Evolutionary conservation across 2,113 vertebrate species (phyloP), one percentile per base, ranked within the genome.

Genomic region (Protobothrops mucrosquamatus): DNA sequence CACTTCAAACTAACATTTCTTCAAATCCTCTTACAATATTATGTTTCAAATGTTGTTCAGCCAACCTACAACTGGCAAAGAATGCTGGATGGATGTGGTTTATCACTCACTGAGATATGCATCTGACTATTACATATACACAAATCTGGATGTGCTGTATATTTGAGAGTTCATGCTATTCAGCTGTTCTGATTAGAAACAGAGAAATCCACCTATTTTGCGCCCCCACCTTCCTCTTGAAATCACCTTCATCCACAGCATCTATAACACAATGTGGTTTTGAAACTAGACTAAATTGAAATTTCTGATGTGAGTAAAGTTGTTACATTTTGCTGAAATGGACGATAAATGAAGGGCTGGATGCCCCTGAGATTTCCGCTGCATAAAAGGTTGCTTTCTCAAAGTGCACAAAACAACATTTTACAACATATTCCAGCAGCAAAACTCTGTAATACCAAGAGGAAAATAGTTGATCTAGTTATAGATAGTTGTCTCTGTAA

Each of bases 371-470:
- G 91, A 95, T 92, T 91, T 69, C 54, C 85, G 92, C 57, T 57
- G 93, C 94, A 96, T 94, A 94, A 96, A 96, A 96, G 86, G 89
- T 18, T 74, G 51, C 48, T 94, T 96, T 93, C 93, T 89, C 57
- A 54, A 93, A 24, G 57, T 95, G 91, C 64, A 93, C 46, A 74
- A 95, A 95, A 57, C 2, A 91, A 0, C 51, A 89, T 92, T 94
- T 56, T 89, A 57, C 11, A 95, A 95, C 54, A 92, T 95, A 93
- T 87, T 93, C 87, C 39, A 93, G 94, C 55, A 57, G 26, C 29
- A 87, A 95, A 94, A 94, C 7, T 91, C 39, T 39, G 88, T 54
- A 91, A 81, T 55, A 18, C 64, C 39, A 92, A 94, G 92, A 89
- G 93, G 11, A 0, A 39, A 93, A 0, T 56, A 89, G 48, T 92